Percentiles rank a stretch among this genome's conserved stretches.
Conservation (phyloP, 2,888 invertebrate genomes). For the Plusia festucae region DNA sequence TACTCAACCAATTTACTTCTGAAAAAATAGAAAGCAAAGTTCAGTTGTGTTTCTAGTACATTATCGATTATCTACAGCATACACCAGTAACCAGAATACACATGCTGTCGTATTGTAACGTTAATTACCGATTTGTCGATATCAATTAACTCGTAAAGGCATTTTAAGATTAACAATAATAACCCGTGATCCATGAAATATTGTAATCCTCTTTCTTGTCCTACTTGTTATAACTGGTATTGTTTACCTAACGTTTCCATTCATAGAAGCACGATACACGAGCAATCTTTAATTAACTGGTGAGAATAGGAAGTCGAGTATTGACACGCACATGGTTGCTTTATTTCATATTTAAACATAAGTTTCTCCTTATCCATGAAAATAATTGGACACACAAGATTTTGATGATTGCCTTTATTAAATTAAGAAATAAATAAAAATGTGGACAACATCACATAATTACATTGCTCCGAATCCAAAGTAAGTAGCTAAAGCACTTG, state of each 20-base stretch:
- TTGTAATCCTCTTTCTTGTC: slow-evolving; percentile 57
- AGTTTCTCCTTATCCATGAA: slow-evolving; percentile 1
- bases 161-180: slow-evolving; percentile 62
- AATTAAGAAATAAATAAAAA: neutral
- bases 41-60: slow-evolving; percentile 64
- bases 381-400: neutral
- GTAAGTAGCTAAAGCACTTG: no score
- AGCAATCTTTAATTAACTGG: slow-evolving; percentile 1
- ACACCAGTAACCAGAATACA: slow-evolving; percentile 66
- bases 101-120: slow-evolving; percentile 69
- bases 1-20: slow-evolving; percentile 27
- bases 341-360: neutral
- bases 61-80: slow-evolving; percentile 76
- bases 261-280: slow-evolving; percentile 7
- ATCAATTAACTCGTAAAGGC: slow-evolving; percentile 65
- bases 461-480: no score
- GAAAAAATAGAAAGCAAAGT: slow-evolving; percentile 69
- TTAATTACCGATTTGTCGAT: slow-evolving; percentile 68
- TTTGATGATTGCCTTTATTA: neutral
- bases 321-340: neutral
- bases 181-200: slow-evolving; percentile 60
- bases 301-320: neutral
- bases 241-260: slow-evolving; percentile 34
- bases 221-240: slow-evolving; percentile 49
- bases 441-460: no score